Evolutionary conservation across 2,888 invertebrate genomes (phyloP).

Genomic region (Heliconius erato): DNA sequence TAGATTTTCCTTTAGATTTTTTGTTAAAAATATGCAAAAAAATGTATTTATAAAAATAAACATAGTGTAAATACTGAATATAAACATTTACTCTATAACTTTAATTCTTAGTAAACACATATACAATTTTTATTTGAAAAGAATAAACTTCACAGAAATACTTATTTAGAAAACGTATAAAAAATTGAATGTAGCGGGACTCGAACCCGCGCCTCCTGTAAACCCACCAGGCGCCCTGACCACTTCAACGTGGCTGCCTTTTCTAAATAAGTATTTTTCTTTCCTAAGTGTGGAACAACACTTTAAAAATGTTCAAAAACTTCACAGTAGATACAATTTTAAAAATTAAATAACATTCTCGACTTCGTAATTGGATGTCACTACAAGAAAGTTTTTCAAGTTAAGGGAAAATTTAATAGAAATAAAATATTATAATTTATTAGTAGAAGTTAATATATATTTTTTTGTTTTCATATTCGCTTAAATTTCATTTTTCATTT

Average conservation of each 20-base stretch:
- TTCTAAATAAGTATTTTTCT: too few species aligned
- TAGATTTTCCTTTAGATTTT: not conserved
- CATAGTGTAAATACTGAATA: not conserved
- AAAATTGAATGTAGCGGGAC: too few species aligned
- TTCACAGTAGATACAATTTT: conserved; percentile 6
- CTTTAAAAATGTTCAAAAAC: not conserved
- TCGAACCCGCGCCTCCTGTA: too few species aligned
- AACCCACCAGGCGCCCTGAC: too few species aligned
- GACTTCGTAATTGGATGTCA: conserved; percentile 18
- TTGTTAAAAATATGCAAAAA: not conserved
- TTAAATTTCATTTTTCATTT: too few species aligned
- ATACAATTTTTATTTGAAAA: not conserved
- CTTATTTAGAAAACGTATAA: too few species aligned
- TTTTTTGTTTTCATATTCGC: too few species aligned
- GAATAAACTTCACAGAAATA: conserved; percentile 2
- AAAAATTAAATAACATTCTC: conserved; percentile 12
- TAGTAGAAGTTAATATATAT: too few species aligned
- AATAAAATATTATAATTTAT: not conserved
- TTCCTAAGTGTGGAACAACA: too few species aligned
- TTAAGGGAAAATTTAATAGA: not conserved
- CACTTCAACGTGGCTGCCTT: too few species aligned
- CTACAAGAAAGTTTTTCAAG: conserved; percentile 21
- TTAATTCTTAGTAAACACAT: not conserved
- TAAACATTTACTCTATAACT: not conserved
- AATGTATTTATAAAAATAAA: not conserved